Evolutionary conservation across 2,888 invertebrate species (phyloP).

Genomic region (Xestia ashworthii): DNA sequence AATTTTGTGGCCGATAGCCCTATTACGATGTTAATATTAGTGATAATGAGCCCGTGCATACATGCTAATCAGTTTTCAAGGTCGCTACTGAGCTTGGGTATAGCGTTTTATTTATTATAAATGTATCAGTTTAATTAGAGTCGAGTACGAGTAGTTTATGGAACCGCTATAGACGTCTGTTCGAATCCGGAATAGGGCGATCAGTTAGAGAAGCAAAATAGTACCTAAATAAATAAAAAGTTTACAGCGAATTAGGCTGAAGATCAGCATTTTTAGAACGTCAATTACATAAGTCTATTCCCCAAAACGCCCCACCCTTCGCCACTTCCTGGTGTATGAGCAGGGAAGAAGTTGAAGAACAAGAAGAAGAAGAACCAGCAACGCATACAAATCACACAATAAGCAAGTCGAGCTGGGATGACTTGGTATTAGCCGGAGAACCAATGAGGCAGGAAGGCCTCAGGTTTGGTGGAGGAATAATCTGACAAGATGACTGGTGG

Average conservation of each 20-base stretch:
- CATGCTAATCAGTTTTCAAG: neutral
- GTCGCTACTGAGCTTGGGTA: neutral
- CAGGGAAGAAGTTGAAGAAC: too few species aligned
- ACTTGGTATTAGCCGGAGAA: neutral
- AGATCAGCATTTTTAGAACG: neutral
- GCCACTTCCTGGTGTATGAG: neutral
- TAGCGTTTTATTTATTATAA: neutral
- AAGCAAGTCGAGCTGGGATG: neutral
- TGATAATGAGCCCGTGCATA: neutral
- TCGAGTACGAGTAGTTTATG: neutral
- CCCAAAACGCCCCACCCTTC: neutral
- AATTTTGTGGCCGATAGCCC: neutral
- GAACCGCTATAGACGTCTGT: neutral
- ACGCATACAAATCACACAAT: neutral
- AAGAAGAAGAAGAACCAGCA: neutral
- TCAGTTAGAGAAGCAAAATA: neutral
- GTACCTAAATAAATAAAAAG: neutral
- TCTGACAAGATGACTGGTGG: neutral
- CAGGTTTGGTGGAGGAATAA: neutral
- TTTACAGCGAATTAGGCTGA: neutral
- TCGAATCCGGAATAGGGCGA: neutral
- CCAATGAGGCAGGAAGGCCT: neutral
- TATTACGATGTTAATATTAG: conserved; percentile 12
- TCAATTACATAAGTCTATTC: neutral
- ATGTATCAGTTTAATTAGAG: neutral